phyloP scores from a whole-genome alignment of 2,113 vertebrate species.

The Rhinoptilus africanus region DNA sequence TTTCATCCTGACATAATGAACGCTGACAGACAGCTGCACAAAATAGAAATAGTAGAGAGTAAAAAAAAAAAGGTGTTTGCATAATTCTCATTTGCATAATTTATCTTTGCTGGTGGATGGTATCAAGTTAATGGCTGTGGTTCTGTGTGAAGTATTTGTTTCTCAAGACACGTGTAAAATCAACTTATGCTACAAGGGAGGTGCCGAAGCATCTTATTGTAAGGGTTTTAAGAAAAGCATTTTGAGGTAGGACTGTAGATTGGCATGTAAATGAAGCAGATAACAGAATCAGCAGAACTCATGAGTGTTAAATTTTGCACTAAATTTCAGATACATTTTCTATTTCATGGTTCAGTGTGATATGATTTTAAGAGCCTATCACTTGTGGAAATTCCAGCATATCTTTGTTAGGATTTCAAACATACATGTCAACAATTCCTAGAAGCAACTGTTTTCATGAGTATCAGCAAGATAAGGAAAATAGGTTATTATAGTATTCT shows the following conservation, averaged over 20 bases:
- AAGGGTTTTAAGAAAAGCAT: not conserved
- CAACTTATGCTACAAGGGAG: not conserved
- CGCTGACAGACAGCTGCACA: not conserved
- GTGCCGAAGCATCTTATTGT: not conserved
- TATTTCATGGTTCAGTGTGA: conserved; percentile 36
- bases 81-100: conserved; percentile 36
- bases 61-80: conserved; percentile 12
- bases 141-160: not conserved
- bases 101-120: conserved; percentile 7
- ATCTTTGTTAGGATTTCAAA: conserved; percentile 18
- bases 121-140: not conserved
- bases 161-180: not conserved
- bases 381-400: not conserved
- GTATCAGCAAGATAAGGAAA: not conserved
- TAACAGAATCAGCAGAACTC: conserved; percentile 23
- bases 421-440: not conserved
- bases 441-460: not conserved
- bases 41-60: not conserved
- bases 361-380: not conserved
- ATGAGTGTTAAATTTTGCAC: conserved; percentile 39
- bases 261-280: conserved; percentile 27
- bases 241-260: conserved; percentile 3
- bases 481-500: not conserved
- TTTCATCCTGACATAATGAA: not conserved
- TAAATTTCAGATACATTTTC: conserved; percentile 31